phyloP scores from a whole-genome alignment of 2,888 invertebrate species.

The Omphaloscelis lunosa region DNA sequence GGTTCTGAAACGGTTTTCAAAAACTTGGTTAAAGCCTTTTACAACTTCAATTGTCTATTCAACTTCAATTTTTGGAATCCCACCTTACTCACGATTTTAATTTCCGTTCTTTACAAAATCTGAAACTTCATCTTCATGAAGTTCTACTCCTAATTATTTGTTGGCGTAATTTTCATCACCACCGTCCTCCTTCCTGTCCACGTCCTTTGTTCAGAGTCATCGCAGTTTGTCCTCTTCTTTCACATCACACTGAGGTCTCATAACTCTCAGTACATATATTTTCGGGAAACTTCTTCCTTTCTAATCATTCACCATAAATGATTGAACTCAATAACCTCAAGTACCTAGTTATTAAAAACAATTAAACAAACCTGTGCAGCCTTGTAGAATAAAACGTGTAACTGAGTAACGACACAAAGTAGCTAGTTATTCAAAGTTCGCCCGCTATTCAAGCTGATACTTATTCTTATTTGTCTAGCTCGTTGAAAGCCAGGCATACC shows the following conservation, averaged over 20 bases:
- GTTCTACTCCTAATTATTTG: not conserved
- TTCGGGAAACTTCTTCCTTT: not conserved
- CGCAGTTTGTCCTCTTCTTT: no score
- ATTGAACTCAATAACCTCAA: not conserved
- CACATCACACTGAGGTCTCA: not conserved
- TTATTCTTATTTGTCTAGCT: slow-evolving; percentile 71
- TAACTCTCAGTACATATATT: not conserved
- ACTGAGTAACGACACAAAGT: slow-evolving; percentile 23
- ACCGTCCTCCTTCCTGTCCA: fast-evolving
- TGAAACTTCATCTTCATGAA: not conserved
- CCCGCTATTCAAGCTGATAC: slow-evolving; percentile 61
- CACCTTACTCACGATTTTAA: no score
- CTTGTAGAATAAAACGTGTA: slow-evolving; percentile 7
- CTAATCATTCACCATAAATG: not conserved
- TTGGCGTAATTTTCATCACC: not conserved
- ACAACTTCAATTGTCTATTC: no score
- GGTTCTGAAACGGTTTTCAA: not conserved
- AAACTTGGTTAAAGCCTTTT: not conserved
- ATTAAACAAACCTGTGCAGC: not conserved
- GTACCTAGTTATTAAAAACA: not conserved
- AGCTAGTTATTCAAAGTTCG: slow-evolving; percentile 56
- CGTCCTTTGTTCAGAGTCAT: not conserved
- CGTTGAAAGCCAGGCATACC: slow-evolving; percentile 80
- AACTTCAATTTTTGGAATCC: no score
- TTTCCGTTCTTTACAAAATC: no score